A percentile compares a stretch with the other conserved stretches of the same genome.
phyloP scores from a whole-genome alignment of 2,888 invertebrate genomes.

The Girardia tigrina region DNA sequence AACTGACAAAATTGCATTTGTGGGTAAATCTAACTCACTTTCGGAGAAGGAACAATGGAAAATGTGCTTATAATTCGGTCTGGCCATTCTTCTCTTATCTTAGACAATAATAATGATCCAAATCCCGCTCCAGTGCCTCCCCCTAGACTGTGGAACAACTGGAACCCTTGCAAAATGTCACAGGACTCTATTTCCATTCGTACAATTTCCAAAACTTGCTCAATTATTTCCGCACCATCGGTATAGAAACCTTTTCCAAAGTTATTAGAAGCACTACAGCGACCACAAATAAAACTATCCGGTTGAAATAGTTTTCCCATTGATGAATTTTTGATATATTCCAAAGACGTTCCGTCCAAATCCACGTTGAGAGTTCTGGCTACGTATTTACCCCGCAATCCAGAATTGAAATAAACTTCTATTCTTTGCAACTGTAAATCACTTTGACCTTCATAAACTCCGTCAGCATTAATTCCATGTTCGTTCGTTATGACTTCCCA shows the following conservation, averaged over 20 bases:
- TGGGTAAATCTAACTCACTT: too few species aligned
- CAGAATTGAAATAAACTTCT: too few species aligned
- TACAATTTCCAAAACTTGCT: conserved; percentile 56
- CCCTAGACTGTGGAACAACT: conserved; percentile 57
- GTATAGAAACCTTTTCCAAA: conserved; percentile 84
- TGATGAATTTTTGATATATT: conserved; percentile 75
- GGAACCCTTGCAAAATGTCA: conserved; percentile 69
- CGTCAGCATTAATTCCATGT: too few species aligned
- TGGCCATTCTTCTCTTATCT: conserved; percentile 29
- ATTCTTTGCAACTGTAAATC: too few species aligned
- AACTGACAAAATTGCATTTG: too few species aligned
- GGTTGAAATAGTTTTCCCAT: conserved; percentile 79
- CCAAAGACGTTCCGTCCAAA: conserved; percentile 86
- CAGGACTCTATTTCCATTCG: conserved; percentile 68
- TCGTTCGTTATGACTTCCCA: too few species aligned
- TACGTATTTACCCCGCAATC: conserved; percentile 53
- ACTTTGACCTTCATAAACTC: too few species aligned
- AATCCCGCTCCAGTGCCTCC: conserved; percentile 32
- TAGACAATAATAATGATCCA: conserved; percentile 12
- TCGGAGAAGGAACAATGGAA: conserved; percentile 75
- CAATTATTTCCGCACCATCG: conserved; percentile 61
- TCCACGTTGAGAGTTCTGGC: conserved; percentile 63
- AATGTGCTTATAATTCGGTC: conserved; percentile 79
- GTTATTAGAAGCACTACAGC: conserved; percentile 65
- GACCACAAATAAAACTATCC: conserved; percentile 75